phyloP scores from a whole-genome alignment of 2,888 invertebrate species.

The Mamestra brassicae region DNA sequence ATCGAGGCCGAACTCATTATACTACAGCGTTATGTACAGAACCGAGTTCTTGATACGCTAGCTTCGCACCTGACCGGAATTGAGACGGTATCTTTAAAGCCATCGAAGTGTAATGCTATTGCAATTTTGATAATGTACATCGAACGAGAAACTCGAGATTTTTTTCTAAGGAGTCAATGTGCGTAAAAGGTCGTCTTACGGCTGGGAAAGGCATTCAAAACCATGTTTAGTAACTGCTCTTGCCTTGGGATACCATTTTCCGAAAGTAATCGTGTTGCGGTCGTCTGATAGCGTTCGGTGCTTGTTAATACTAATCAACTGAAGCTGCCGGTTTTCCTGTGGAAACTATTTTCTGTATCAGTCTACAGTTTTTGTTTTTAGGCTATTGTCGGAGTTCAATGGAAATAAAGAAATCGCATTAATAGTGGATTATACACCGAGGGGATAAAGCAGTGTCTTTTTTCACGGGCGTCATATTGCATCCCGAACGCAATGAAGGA shows the following conservation, averaged over 20 bases:
- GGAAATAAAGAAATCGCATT: too few relatives aligned
- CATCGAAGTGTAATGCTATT: slow-evolving; percentile 62
- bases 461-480: too few relatives aligned
- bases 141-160: slow-evolving; percentile 8
- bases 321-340: neutral
- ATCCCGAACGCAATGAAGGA: too few relatives aligned
- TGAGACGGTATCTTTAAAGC: slow-evolving; percentile 55
- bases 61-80: slow-evolving; percentile 71
- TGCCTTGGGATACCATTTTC: slow-evolving; percentile 9
- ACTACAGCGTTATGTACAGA: slow-evolving; percentile 60
- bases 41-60: slow-evolving; percentile 56
- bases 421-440: too few relatives aligned
- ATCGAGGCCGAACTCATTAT: slow-evolving; percentile 60
- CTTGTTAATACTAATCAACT: slow-evolving; percentile 29
- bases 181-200: slow-evolving; percentile 20
- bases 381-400: neutral
- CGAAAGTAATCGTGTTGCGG: slow-evolving; percentile 21
- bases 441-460: too few relatives aligned
- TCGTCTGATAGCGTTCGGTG: neutral
- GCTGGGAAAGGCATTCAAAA: neutral
- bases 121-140: slow-evolving; percentile 63
- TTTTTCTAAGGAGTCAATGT: slow-evolving; percentile 39
- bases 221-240: slow-evolving; percentile 4
- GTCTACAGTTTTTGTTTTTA: neutral
- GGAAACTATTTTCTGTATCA: neutral